These are phyloP conservation scores for Edolisoma coerulescens DNA, from an alignment of 2,113 vertebrate genomes.

Conservation along the genomic window DNA sequence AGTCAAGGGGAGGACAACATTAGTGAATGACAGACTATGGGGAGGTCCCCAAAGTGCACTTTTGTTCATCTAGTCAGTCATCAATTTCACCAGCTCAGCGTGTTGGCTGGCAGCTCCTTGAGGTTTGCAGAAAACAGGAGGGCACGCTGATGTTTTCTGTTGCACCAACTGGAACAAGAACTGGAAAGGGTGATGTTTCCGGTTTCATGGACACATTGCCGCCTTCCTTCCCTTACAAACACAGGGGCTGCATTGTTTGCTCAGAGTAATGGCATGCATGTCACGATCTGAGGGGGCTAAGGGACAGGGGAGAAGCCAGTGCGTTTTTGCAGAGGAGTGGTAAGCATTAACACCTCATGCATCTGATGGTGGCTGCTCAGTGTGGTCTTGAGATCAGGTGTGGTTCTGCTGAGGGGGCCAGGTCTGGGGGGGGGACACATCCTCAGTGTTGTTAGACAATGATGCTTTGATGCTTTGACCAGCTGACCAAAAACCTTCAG, in stretches of 20 bases:
- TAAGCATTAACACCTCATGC: not conserved
- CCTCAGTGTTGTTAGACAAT: not conserved
- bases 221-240: not conserved
- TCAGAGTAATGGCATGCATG: not conserved
- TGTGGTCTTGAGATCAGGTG: not conserved
- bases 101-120: slow-evolving; percentile 39
- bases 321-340: not conserved
- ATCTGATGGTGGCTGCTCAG: not conserved
- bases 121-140: not conserved
- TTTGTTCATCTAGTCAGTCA: slow-evolving; percentile 30
- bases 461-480: not conserved
- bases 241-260: not conserved
- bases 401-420: not conserved
- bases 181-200: not conserved
- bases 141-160: not conserved
- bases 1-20: slow-evolving; percentile 51
- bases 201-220: not conserved
- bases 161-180: not conserved
- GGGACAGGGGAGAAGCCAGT: not conserved
- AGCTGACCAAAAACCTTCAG: not conserved
- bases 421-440: not conserved
- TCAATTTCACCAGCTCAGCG: slow-evolving; percentile 36
- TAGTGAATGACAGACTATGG: slow-evolving; percentile 40
- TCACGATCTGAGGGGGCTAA: rapidly evolving
- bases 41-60: slow-evolving; percentile 56